These are phyloP conservation scores for Chelidonichthys spinosus DNA, from an alignment of 2,797 vertebrate genomes.

Conservation along the genomic window DNA sequence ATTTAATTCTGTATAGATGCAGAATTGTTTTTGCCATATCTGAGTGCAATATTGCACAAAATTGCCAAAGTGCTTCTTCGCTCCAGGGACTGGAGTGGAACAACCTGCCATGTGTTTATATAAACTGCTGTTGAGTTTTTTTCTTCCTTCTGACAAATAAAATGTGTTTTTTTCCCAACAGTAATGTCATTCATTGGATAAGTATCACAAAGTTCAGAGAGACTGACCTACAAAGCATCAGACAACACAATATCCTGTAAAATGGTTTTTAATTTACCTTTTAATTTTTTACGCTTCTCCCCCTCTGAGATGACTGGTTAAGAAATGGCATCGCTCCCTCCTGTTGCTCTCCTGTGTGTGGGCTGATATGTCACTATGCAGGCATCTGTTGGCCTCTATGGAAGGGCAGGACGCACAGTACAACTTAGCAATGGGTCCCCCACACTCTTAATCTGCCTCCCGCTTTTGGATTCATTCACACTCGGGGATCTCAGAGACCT, in stretches of 20 bases:
- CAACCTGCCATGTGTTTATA: slow-evolving; percentile 26
- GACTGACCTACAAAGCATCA: slow-evolving; percentile 38
- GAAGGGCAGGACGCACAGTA: slow-evolving; percentile 69
- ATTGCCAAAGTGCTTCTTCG: slow-evolving; percentile 48
- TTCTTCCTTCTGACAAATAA: slow-evolving; percentile 57
- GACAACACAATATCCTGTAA: slow-evolving; percentile 80
- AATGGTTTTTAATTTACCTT: slow-evolving; percentile 84
- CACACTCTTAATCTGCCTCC: slow-evolving; percentile 29
- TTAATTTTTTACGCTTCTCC: slow-evolving; percentile 56
- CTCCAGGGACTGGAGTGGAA: slow-evolving; percentile 12
- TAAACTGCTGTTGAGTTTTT: slow-evolving; percentile 26
- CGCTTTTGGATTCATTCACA: slow-evolving; percentile 29
- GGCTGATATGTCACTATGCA: slow-evolving; percentile 80
- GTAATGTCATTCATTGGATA: not conserved
- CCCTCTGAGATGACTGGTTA: slow-evolving; percentile 80
- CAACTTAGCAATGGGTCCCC: slow-evolving; percentile 62
- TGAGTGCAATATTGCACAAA: slow-evolving; percentile 36
- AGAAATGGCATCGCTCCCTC: slow-evolving; percentile 70
- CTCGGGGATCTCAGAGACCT: slow-evolving; percentile 43
- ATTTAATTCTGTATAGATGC: not conserved
- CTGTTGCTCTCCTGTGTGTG: slow-evolving; percentile 59
- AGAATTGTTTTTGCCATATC: slow-evolving; percentile 8
- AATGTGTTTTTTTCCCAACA: slow-evolving; percentile 41
- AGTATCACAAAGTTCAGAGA: slow-evolving; percentile 1
- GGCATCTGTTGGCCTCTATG: slow-evolving; percentile 68